phyloP scores from a whole-genome alignment of 2,888 invertebrate genomes.

The Conomelus anceps region DNA sequence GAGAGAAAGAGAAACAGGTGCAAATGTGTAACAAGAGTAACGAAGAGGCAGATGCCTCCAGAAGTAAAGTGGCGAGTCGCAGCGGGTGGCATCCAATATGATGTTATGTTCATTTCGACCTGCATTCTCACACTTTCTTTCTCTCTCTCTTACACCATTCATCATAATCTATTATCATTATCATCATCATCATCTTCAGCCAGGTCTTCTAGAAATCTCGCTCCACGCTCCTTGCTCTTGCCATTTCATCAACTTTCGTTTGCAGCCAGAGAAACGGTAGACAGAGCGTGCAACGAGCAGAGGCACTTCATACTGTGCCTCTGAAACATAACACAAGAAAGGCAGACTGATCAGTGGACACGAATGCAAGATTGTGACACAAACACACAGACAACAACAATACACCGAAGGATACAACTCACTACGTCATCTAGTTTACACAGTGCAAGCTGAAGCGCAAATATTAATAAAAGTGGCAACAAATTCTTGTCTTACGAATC shows the following conservation, averaged over 20 bases:
- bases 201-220: neutral
- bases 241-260: too few species aligned
- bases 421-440: neutral
- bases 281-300: conserved; percentile 31
- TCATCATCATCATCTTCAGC: neutral
- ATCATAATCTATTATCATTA: neutral
- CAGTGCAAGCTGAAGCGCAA: neutral
- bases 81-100: neutral
- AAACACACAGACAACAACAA: neutral
- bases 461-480: too few species aligned
- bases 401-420: neutral
- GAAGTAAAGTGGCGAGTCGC: neutral
- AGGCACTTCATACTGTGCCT: conserved; percentile 31
- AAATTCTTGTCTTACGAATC: too few species aligned
- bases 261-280: neutral
- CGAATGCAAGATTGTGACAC: neutral
- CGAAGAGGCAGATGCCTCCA: neutral
- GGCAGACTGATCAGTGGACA: conserved; percentile 4
- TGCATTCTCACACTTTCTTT: neutral
- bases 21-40: neutral
- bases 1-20: neutral
- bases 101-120: neutral
- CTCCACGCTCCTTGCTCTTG: conserved; percentile 6
- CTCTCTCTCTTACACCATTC: neutral
- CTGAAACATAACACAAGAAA: conserved; percentile 31